Conservation (phyloP, 1,140 invertebrate species). For the Drusus annulatus region DNA sequence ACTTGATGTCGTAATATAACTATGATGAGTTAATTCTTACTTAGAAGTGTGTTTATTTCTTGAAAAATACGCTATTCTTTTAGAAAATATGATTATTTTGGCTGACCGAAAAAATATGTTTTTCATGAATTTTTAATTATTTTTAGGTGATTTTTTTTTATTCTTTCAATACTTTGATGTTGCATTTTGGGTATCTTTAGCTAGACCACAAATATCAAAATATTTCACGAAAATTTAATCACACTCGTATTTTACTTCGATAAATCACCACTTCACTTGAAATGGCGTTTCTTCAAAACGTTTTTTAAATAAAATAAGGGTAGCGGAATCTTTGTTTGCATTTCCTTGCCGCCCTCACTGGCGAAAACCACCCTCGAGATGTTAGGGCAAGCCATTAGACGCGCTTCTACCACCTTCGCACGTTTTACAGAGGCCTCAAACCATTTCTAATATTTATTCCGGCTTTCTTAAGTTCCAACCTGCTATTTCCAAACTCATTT, state of each 20-base stretch:
- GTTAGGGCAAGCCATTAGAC: slow-evolving; percentile 38
- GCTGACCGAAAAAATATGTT: too few species aligned
- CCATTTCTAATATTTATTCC: neutral
- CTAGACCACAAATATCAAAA: slow-evolving; percentile 3
- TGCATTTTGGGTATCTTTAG: too few species aligned
- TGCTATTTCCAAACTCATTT: too few species aligned
- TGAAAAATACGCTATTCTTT: too few species aligned
- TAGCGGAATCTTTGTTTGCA: slow-evolving; percentile 42
- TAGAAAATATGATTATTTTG: too few species aligned
- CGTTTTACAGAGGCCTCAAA: slow-evolving; percentile 14
- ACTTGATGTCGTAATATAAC: too few species aligned
- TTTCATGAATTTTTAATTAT: too few species aligned
- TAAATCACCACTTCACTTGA: slow-evolving; percentile 42
- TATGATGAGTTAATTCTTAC: too few species aligned
- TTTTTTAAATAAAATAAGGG: slow-evolving; percentile 46
- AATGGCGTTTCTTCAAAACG: slow-evolving; percentile 37
- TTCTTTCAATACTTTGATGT: too few species aligned
- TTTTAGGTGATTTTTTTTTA: too few species aligned
- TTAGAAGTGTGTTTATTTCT: too few species aligned
- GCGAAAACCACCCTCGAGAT: slow-evolving; percentile 12
- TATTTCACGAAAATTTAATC: slow-evolving; percentile 34
- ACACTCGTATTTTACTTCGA: slow-evolving; percentile 40
- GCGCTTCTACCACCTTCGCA: slow-evolving; percentile 12
- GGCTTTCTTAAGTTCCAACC: too few species aligned
- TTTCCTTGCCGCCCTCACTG: slow-evolving; percentile 23